phyloP scores from a whole-genome alignment of 2,888 invertebrate genomes.

The Pollenia amentaria region DNA sequence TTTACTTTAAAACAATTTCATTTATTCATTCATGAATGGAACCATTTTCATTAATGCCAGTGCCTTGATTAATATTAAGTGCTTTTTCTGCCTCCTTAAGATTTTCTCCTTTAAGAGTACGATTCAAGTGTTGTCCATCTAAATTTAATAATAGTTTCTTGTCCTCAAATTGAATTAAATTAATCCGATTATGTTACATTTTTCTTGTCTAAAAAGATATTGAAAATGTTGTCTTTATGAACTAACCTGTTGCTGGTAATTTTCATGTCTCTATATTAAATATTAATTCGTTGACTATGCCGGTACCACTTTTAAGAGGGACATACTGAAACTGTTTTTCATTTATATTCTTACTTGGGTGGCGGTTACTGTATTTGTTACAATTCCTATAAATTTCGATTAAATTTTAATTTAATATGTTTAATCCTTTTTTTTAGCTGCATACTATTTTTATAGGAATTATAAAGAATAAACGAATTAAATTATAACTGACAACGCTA shows the following conservation, averaged over 20 bases:
- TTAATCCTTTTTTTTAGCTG: conserved; percentile 45
- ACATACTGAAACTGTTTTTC: neutral
- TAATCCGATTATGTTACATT: conserved; percentile 63
- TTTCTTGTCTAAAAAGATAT: conserved; percentile 29
- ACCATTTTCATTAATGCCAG: conserved; percentile 3
- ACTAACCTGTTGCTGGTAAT: neutral
- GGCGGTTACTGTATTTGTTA: conserved; percentile 30
- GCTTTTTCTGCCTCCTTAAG: neutral
- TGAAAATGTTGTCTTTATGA: conserved; percentile 27
- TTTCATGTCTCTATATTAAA: conserved; percentile 19
- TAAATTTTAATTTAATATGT: conserved; percentile 6
- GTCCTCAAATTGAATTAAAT: conserved; percentile 51
- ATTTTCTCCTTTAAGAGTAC: conserved; percentile 15
- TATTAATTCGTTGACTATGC: conserved; percentile 1
- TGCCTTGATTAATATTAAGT: conserved; percentile 11
- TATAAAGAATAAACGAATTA: too few species aligned
- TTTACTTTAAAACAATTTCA: conserved; percentile 44
- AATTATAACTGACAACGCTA: too few species aligned
- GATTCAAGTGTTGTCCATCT: conserved; percentile 22
- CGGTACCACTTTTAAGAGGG: neutral
- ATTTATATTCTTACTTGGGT: conserved; percentile 1
- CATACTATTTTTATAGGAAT: neutral
- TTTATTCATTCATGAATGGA: conserved; percentile 11
- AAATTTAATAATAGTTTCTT: conserved; percentile 35
- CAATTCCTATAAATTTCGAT: conserved; percentile 14